These are phyloP conservation scores for Sternotherus odoratus DNA, from an alignment of 2,797 vertebrate species.

Conservation along the genomic window DNA sequence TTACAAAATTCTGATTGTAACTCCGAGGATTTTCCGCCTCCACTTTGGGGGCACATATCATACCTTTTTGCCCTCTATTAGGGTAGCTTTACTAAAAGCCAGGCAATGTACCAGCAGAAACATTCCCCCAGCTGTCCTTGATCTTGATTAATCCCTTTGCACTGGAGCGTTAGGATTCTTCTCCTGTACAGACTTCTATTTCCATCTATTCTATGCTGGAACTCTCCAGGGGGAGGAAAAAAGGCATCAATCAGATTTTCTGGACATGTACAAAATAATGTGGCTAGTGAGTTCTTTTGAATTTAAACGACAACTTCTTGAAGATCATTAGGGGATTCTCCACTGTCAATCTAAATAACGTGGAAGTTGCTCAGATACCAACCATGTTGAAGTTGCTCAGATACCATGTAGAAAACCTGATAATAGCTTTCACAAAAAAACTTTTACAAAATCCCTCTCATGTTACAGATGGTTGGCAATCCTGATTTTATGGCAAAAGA, in stretches of 20 bases:
- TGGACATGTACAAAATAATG: neutral
- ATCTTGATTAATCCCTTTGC: neutral
- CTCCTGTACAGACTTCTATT: neutral
- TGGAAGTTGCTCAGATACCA: fast-evolving
- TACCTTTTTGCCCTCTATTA: neutral
- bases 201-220: neutral
- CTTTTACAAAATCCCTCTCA: neutral
- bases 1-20: neutral
- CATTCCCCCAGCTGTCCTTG: neutral
- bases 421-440: neutral
- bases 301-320: neutral
- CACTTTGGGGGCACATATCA: neutral
- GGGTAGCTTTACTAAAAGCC: neutral
- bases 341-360: fast-evolving
- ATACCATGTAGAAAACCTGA: neutral
- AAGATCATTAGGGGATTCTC: fast-evolving
- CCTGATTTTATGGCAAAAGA: neutral
- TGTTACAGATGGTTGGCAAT: neutral
- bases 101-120: neutral
- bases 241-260: fast-evolving
- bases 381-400: neutral
- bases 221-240: neutral
- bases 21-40: neutral
- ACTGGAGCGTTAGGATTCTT: neutral
- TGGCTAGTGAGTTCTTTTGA: neutral